A percentile compares a stretch with the other conserved stretches of the same genome.
phyloP scores from a whole-genome alignment of 1,140 invertebrate genomes.

The Zaprionus gabonicus region DNA sequence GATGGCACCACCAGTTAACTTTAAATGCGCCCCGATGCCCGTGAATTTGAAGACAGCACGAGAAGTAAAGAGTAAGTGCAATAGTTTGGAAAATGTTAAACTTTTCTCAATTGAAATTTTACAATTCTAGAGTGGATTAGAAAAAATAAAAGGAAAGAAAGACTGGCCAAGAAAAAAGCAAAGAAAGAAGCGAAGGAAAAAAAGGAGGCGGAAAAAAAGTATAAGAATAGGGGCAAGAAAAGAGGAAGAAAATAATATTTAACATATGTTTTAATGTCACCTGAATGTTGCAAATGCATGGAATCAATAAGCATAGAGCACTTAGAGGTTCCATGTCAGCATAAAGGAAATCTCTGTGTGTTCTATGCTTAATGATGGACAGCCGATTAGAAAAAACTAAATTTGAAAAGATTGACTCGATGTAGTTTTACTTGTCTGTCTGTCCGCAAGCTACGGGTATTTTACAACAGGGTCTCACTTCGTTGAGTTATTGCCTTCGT shows the following conservation, averaged over 20 bases:
- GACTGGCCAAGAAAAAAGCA: constrained; percentile 20
- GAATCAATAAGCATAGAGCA: too few species aligned
- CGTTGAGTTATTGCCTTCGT: too few species aligned
- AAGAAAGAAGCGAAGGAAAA: not conserved
- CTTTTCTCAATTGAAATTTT: not conserved
- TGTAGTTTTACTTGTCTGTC: too few species aligned
- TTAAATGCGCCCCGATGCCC: constrained; percentile 68
- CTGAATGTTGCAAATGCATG: not conserved
- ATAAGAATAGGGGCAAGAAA: not conserved
- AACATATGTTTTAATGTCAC: not conserved
- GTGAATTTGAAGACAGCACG: constrained; percentile 56
- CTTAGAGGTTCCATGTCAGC: too few species aligned
- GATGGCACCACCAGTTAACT: constrained; percentile 52
- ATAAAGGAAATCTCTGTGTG: too few species aligned
- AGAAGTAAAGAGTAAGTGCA: not conserved
- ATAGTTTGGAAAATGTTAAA: not conserved
- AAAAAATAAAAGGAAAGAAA: constrained; percentile 17
- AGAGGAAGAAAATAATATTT: constrained; percentile 2
- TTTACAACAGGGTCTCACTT: too few species aligned
- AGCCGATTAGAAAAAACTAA: too few species aligned
- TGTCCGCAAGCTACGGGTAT: too few species aligned
- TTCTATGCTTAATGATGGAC: too few species aligned
- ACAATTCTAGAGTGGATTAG: not conserved
- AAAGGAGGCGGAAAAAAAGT: not conserved
- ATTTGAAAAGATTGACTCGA: too few species aligned